These are phyloP conservation scores for Artemia sp. DNA, from an alignment of 2,888 invertebrate species.

Conservation along the genomic window DNA sequence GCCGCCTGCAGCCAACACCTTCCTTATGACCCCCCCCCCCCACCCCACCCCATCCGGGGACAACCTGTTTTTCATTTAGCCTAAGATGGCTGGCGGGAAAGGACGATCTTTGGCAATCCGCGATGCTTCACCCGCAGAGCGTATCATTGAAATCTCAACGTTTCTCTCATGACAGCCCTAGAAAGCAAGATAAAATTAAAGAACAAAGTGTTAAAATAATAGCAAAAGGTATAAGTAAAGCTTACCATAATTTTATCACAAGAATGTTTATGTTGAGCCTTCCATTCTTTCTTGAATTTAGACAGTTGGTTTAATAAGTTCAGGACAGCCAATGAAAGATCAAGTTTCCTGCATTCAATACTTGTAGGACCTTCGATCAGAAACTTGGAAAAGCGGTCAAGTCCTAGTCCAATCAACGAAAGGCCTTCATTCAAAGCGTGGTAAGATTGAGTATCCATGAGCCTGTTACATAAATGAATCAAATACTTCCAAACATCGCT, in stretches of 20 bases:
- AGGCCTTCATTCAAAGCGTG: slow-evolving; percentile 9
- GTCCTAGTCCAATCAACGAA: background rate
- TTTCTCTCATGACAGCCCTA: too few species aligned
- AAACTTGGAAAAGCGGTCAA: background rate
- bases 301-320: background rate
- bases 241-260: slow-evolving; percentile 10
- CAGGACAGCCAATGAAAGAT: slow-evolving; percentile 7
- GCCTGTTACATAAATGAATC: background rate
- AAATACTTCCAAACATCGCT: background rate
- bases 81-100: too few species aligned
- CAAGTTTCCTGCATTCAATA: background rate
- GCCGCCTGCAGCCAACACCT: too few species aligned
- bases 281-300: slow-evolving; percentile 12
- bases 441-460: background rate
- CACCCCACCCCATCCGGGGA: too few species aligned
- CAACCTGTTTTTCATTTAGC: too few species aligned
- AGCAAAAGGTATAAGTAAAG: background rate
- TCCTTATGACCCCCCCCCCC: too few species aligned
- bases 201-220: too few species aligned
- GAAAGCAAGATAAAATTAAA: too few species aligned
- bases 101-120: too few species aligned
- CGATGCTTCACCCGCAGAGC: too few species aligned
- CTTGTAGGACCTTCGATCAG: background rate
- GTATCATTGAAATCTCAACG: too few species aligned
- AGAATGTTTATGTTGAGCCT: background rate